Base-by-base conservation (phyloP, 2,113 vertebrate species). In the Chamaetylas fuelleborni region DNA sequence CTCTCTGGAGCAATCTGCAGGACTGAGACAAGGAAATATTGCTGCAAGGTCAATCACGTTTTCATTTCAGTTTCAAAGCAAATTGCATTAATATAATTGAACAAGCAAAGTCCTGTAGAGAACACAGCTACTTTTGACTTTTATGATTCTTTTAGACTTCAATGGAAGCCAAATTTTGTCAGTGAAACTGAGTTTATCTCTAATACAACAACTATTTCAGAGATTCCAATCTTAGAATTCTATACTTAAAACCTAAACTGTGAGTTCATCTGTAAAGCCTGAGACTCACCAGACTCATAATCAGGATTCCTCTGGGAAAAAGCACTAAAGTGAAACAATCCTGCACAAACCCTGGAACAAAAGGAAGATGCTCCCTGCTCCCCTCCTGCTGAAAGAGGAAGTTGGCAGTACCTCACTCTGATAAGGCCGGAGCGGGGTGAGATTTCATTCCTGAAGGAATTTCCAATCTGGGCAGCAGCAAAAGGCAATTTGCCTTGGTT, bases 401-500 rank as follows among this genome's bases (percentile, higher is more conserved):
- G 73, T 5, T 6, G n/a, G 47, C 38, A 89, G 47, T 97, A 99
- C 99, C 99, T 98, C 95, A 99, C 99, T 96, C 99, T 97, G 93
- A 99, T 99, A 92, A 99, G 98, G 71, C 99, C 99, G 18, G 99
- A 99, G 90, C 99, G 99, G 77, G 99, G 99, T 2, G 99, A 99
- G 98, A 99, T 99, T 96, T 99, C 99, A 11, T 99, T 99, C 90
- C 99, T 97, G 97, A 99, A 99, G 61, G 99, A 99, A 96, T 99
- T 99, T 94, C 99, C 99, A 40, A 99, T 99, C 97, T 99, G 99
- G 91, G 99, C 99, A 92, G 99, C 99, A 96, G 99, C 99, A 43
- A 99, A 99, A 71, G 99, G 99, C 87, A 99, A 96, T 96, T 98
- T 99, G 82, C 99, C 99, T 98, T 99, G 99, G 97, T 99, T 99